A percentile compares a stretch with the other conserved stretches of the same genome.
These are phyloP conservation scores for Chaetogeoica ovagalla DNA, from an alignment of 2,888 invertebrate species.

Conservation along the genomic window DNA sequence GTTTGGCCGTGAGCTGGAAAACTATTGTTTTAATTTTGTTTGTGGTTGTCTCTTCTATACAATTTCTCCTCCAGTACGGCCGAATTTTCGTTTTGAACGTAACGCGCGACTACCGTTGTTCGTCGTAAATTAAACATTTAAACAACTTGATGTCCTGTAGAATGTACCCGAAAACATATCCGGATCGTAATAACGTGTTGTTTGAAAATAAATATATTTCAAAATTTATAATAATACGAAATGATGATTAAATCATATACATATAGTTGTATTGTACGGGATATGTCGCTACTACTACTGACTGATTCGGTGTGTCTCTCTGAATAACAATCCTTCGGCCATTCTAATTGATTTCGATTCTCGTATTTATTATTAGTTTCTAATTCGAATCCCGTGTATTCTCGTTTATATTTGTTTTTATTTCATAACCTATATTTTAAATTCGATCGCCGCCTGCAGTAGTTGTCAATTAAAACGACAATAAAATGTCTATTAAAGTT, in stretches of 20 bases:
- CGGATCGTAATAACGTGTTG: not conserved
- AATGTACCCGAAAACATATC: not conserved
- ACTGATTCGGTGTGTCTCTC: no score
- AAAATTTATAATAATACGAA: not conserved
- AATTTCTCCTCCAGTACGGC: not conserved
- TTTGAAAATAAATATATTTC: not conserved
- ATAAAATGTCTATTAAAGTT: not conserved
- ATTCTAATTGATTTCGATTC: no score
- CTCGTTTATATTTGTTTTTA: no score
- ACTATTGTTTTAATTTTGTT: not conserved
- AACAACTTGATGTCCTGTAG: not conserved
- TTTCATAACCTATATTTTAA: no score
- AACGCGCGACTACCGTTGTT: conserved; percentile 2
- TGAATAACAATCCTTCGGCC: no score
- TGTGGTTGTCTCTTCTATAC: no score
- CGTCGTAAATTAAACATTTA: not conserved
- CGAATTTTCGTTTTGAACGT: not conserved
- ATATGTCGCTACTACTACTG: not conserved
- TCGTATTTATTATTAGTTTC: no score
- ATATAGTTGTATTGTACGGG: no score
- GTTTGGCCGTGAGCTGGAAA: no score
- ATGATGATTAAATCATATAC: not conserved
- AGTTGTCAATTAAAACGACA: no score
- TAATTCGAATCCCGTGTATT: no score
- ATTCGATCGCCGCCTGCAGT: no score